A percentile compares a stretch with the other conserved stretches of the same genome.
Conservation (phyloP, 1,140 invertebrate genomes). For the Drosophila grimshawi region DNA sequence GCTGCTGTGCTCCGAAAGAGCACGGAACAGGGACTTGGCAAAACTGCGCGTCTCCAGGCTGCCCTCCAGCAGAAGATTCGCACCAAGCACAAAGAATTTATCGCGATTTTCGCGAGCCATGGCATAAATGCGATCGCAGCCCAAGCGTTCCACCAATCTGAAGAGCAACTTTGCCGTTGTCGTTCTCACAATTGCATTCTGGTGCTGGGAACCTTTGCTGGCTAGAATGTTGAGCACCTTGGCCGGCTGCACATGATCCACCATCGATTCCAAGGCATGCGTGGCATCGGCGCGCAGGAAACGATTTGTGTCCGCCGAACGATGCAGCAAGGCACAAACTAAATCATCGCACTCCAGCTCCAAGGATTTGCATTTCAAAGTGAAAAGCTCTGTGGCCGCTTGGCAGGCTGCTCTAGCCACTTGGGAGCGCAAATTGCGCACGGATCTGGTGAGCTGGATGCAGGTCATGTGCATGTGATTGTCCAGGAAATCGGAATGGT, state of each 20-base stretch:
- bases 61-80: slow-evolving; percentile 93
- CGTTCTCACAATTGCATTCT: slow-evolving; percentile 93
- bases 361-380: slow-evolving; percentile 88
- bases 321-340: slow-evolving; percentile 90
- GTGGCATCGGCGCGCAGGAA: slow-evolving; percentile 95
- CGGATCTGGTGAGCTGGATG: slow-evolving; percentile 90
- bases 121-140: slow-evolving; percentile 89
- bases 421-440: slow-evolving; percentile 95
- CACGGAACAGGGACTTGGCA: slow-evolving; percentile 88
- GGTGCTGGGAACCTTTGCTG: slow-evolving; percentile 89
- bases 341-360: slow-evolving; percentile 96
- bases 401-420: slow-evolving; percentile 94
- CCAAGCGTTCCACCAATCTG: slow-evolving; percentile 89
- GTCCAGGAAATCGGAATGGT: slow-evolving; percentile 89
- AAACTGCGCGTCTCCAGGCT: slow-evolving; percentile 93
- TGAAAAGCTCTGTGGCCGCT: slow-evolving; percentile 91
- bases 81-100: slow-evolving; percentile 91
- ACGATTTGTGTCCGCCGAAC: slow-evolving; percentile 96
- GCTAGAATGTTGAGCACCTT: slow-evolving; percentile 85
- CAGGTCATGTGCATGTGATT: slow-evolving; percentile 88
- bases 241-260: slow-evolving; percentile 88
- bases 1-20: slow-evolving; percentile 87
- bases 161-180: slow-evolving; percentile 92
- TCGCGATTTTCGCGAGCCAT: slow-evolving; percentile 92
- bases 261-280: slow-evolving; percentile 91